Base-by-base conservation (phyloP, 2,888 invertebrate species). In the Yponomeuta plumbellus region DNA sequence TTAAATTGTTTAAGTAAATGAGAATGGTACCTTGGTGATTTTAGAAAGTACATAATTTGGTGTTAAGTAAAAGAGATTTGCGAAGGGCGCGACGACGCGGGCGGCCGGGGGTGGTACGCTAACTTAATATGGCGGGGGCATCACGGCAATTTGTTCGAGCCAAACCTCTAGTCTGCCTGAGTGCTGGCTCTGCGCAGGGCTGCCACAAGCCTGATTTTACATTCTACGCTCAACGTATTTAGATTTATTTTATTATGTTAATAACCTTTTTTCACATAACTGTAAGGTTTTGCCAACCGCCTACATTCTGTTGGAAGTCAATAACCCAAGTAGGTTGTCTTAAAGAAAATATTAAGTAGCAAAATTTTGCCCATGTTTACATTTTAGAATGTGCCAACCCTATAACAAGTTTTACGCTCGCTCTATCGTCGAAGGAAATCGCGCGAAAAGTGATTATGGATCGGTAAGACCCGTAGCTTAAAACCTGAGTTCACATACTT, bases 131-230 rank as follows among this genome's bases (percentile, higher is more conserved):
- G 86, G 86, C 83, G 83, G 79, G 80, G 85, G 86, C 86, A 88
- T 87, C 85, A 84, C 81, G 84, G 86, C 86, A 90, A 89, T 90
- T 90, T 89, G 88, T 86, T 84, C 84, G 84, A 87, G 88, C 86
- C 83, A 86, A 86, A 85, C 83, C 84, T 81, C 75, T 75, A 78
- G 83, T 78, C 77, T 73, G 80, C 76, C 76, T 82, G 82, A 84
- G 85, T 84, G 85, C 81, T 81, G 85, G 75, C 74, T 74, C 72
- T 73, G 70, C 70, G 70, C 75, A 87, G 85, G 86, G 86, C 71
- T 86, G 84, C 71, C 74, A 66, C 52, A 64, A 52, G 44, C 44
- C 44, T 17, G 17, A 52, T 52, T 52, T 52, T 17, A 52, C 44
- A 52, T 52, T 52, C 44, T 52, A 52, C 13, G 44, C 44, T 13